A percentile compares a stretch with the other conserved stretches of the same genome.
phyloP scores from a whole-genome alignment of 2,888 invertebrate genomes.

The Onchidella celtica region DNA sequence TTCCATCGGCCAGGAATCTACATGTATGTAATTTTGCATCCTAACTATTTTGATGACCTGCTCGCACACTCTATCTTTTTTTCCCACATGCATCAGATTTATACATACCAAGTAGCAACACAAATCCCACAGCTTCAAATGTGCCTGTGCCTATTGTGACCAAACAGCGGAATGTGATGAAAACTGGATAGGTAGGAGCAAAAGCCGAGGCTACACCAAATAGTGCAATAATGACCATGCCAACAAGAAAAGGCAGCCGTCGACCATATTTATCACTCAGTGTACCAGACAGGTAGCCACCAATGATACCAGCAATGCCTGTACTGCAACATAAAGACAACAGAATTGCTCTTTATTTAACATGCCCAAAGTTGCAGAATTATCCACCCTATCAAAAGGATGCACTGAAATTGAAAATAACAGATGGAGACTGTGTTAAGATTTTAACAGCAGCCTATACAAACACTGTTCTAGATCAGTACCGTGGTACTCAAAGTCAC shows the following conservation, averaged over 20 bases:
- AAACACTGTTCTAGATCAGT: too few species aligned
- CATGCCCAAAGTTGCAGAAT: not conserved
- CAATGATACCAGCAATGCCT: slow-evolving; percentile 65
- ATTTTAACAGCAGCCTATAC: too few species aligned
- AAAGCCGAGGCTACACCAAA: slow-evolving; percentile 70
- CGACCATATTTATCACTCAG: slow-evolving; percentile 71
- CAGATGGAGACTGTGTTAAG: too few species aligned
- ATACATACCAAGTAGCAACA: slow-evolving; percentile 67
- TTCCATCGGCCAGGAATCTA: too few species aligned
- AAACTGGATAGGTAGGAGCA: slow-evolving; percentile 61
- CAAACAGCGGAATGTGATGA: slow-evolving; percentile 61
- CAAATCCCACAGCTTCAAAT: slow-evolving; percentile 68
- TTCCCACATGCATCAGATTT: too few species aligned
- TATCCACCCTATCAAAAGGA: too few species aligned
- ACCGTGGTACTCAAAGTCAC: too few species aligned
- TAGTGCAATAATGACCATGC: slow-evolving; percentile 60
- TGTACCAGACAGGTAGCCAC: slow-evolving; percentile 66
- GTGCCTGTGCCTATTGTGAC: slow-evolving; percentile 69
- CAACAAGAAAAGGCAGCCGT: slow-evolving; percentile 62
- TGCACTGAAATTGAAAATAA: too few species aligned
- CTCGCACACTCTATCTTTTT: too few species aligned
- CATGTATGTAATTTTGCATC: too few species aligned
- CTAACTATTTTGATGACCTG: too few species aligned
- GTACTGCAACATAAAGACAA: slow-evolving; percentile 47
- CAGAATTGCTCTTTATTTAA: not conserved